Evolutionary conservation across 2,888 invertebrate species (phyloP), one percentile per base, ranked within the genome.

Genomic region (Conus canariensis): DNA sequence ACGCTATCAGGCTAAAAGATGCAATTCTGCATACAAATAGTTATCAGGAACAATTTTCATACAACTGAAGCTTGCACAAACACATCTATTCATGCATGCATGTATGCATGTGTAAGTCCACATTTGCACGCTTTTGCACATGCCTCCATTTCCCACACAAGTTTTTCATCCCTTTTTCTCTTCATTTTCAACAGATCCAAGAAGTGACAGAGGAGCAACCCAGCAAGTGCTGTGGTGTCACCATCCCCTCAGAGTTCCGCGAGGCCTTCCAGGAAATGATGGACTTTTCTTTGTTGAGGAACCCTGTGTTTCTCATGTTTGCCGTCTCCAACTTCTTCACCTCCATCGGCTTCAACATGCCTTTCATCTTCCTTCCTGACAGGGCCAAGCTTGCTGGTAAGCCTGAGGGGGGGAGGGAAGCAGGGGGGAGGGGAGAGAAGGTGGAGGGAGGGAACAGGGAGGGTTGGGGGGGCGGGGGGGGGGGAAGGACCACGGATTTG

Each of bases 331-430:
- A 92, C 30, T 91, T 92, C 85, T 90, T 94, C 16, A 91, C 92
- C 22, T 92, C 92, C 77, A 91, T 93, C 56, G 94, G 93, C 16
- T 93, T 99, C 97, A 99, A 99, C 96, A 98, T 99, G 56, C 99
- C 99, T 0, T 99, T 98, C 96, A 97, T 98, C 96, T 99, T 98
- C 94, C 97, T 98, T 90, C 98, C 99, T 56, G 96, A 96, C 92
- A 0, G 96, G 97, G 94, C 70, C 85, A 93, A 3, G 97, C 98
- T 0, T 97, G 98, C 22, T 97, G 89, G 89, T 89, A 60, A n/a
- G 80, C 19, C 9, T 22, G n/a, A 9, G n/a, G 25, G n/a, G n/a
- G 70, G 45, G 45, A 45, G 45, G 45, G 45, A 45, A 45, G 45
- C 3, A 4, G 45, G 74, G n/a, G n/a, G 74, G n/a, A 74, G 74